Conservation (phyloP, 2,888 invertebrate species). For the Chrysolina americana region DNA sequence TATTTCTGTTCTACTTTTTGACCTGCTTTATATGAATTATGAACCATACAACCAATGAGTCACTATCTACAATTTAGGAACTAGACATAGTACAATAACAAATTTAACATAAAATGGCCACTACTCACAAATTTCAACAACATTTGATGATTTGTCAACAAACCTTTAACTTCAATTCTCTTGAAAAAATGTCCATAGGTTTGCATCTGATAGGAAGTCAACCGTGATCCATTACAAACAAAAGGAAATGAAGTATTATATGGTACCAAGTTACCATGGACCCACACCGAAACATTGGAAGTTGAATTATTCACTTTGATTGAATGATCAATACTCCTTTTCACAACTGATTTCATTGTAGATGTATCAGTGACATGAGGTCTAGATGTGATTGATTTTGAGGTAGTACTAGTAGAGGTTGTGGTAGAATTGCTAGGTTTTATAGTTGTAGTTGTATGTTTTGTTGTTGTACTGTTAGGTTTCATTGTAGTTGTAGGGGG, state of each 20-base stretch:
- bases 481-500: conserved; percentile 36
- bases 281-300: conserved; percentile 57
- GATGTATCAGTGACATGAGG: conserved; percentile 39
- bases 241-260: conserved; percentile 68
- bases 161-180: conserved; percentile 79
- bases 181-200: conserved; percentile 82
- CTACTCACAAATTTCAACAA: too few relatives aligned
- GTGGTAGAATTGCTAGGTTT: conserved; percentile 47
- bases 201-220: conserved; percentile 77
- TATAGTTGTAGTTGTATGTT: conserved; percentile 35
- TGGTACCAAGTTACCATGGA: conserved; percentile 61
- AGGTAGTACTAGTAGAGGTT: conserved; percentile 39
- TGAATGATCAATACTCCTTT: conserved; percentile 44
- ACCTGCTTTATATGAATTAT: too few relatives aligned
- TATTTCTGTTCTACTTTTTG: too few relatives aligned
- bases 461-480: conserved; percentile 40
- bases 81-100: too few relatives aligned
- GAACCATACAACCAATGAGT: too few relatives aligned
- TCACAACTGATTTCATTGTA: conserved; percentile 42
- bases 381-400: conserved; percentile 30
- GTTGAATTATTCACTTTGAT: conserved; percentile 9
- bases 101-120: conserved; percentile 12
- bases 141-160: conserved; percentile 51
- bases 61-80: too few relatives aligned
- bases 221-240: conserved; percentile 75